Evolutionary conservation across 2,113 vertebrate genomes (phyloP), one percentile per base, ranked within the genome.

Genomic region (Labrus mixtus): DNA sequence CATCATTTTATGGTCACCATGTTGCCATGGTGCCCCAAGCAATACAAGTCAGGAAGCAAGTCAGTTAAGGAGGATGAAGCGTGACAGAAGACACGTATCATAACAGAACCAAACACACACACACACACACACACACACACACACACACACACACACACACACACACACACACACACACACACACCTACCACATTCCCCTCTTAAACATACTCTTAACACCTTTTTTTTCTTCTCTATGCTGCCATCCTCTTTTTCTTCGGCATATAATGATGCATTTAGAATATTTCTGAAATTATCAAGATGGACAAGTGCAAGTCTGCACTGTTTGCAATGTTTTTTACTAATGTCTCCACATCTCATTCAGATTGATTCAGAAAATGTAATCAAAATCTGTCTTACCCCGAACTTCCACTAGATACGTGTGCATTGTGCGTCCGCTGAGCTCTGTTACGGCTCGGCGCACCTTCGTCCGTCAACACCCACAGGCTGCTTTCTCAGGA

Each of bases 1-100:
- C 73, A 78, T 90, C 77, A 84, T 76, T 68, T 79, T 48, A 80
- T 78, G 73, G 76, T 72, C 65, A 79, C 50, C 43, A 54, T 62
- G 73, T 78, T 81, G 73, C 76, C 65, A 84, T 61, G 58, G 81
- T 48, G 65, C 76, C 74, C 57, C 61, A 41, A 65, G 85, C 68
- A 78, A 65, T 39, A 54, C 33, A 13, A 69, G 67, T 76, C 23
- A 68, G 55, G 59, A 68, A 63, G 60, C 23, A 50, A 78, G 62
- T 65, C 56, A 53, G 54, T 79, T 74, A 60, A 68, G 54, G 63
- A 67, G 19, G 61, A 64, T 75, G 65, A 77, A 66, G 59, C 13
- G 11, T 74, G 78, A 75, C 58, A 79, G 36, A 19, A 60, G 48
- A 63, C 61, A 55, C 9, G 17, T 41, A 67, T n/a, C 23, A 16